phyloP scores from a whole-genome alignment of 2,797 vertebrate species.

The Arnoldichthys spilopterus region DNA sequence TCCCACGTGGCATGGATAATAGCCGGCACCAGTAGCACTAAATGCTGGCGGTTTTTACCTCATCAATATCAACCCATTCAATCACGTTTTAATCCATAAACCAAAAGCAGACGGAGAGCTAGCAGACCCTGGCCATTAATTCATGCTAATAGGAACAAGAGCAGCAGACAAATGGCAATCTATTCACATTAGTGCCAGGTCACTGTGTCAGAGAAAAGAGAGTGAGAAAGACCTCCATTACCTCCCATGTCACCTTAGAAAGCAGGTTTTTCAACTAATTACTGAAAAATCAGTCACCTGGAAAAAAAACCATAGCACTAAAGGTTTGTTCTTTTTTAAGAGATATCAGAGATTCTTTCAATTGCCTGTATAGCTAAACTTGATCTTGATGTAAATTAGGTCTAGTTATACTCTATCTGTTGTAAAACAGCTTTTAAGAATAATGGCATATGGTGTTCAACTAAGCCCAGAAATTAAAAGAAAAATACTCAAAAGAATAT shows the following conservation, averaged over 20 bases:
- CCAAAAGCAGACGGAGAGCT: neutral
- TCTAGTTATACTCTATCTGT: neutral
- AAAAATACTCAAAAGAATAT: too few species aligned
- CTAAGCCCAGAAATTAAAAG: too few species aligned
- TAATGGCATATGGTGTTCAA: too few species aligned
- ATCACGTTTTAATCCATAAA: slow-evolving; percentile 31
- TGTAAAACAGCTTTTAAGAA: neutral
- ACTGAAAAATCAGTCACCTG: slow-evolving; percentile 10
- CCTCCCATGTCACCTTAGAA: neutral
- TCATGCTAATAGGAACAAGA: slow-evolving; percentile 36
- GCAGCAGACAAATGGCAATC: slow-evolving; percentile 37
- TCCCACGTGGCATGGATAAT: neutral
- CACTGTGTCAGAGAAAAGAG: slow-evolving; percentile 6
- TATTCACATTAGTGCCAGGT: slow-evolving; percentile 26
- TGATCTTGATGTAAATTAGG: neutral
- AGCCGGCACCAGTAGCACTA: slow-evolving; percentile 1
- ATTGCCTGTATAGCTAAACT: neutral
- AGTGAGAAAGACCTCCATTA: slow-evolving; percentile 10
- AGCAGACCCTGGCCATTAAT: slow-evolving; percentile 29
- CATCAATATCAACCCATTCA: slow-evolving; percentile 15
- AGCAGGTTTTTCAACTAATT: slow-evolving; percentile 9
- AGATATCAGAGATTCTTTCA: neutral
- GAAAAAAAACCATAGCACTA: slow-evolving; percentile 1
- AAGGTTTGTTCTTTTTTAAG: slow-evolving; percentile 5
- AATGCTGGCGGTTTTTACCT: neutral